phyloP scores from a whole-genome alignment of 2,888 invertebrate genomes.

The Zootermopsis nevadensis region DNA sequence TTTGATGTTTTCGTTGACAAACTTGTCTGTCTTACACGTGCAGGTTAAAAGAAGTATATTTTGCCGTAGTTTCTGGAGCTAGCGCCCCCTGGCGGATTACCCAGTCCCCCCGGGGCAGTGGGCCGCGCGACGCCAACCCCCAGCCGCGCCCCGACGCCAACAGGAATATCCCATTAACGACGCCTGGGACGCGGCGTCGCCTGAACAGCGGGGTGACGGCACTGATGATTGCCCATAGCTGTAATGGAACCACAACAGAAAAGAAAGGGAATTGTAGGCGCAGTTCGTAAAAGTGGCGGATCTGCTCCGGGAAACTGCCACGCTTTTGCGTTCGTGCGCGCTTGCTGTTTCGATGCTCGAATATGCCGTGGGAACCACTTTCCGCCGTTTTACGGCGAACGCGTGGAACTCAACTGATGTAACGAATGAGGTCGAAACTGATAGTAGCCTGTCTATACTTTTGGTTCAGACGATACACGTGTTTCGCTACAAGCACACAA shows the following conservation, averaged over 20 bases:
- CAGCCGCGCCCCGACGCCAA: constrained; percentile 49
- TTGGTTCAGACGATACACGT: no score
- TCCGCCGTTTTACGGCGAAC: no score
- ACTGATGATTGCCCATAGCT: constrained; percentile 4
- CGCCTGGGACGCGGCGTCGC: constrained; percentile 41
- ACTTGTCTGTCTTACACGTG: not conserved
- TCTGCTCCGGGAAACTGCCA: no score
- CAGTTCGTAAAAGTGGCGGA: no score
- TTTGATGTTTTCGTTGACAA: not conserved
- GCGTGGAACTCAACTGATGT: no score
- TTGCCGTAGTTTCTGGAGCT: not conserved
- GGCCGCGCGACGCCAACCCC: constrained; percentile 40
- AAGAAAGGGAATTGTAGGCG: not conserved
- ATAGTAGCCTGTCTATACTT: no score
- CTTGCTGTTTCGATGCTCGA: no score
- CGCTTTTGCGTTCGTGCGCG: no score
- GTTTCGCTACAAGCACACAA: no score
- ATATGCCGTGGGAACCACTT: no score
- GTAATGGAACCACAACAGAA: constrained; percentile 20
- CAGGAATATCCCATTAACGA: constrained; percentile 52
- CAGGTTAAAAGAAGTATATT: constrained; percentile 1
- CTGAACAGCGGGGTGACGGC: constrained; percentile 26
- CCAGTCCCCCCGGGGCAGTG: constrained; percentile 24
- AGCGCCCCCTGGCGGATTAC: constrained; percentile 23
- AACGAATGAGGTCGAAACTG: no score